Base-by-base conservation (phyloP, 2,888 invertebrate genomes). In the Oligia latruncula region DNA sequence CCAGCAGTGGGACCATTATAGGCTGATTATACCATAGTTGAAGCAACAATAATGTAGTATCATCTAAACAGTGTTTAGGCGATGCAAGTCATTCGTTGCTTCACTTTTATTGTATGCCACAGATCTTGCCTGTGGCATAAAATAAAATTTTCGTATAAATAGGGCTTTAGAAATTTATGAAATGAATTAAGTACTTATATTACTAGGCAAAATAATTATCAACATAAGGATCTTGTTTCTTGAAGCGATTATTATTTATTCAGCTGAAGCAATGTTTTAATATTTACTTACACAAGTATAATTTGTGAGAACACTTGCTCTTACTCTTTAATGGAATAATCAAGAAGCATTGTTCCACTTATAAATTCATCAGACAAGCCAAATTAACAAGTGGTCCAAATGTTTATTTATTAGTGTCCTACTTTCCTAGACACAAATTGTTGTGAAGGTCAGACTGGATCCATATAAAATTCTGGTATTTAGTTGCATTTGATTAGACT, bases 371-470 rank as follows among this genome's bases (percentile, higher is more conserved):
- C 2, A 11, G 29, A 9, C 35, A 74, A n/a, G 15, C 4, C 35
- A 35, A n/a, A 35, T 46, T 2, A 81, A 58, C 11, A 58, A 64
- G 11, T 64, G 76, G 49, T 20, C 58, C 15, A n/a, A 80, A 66
- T 74, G 46, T 70, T 70, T 70, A 82, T 76, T 76, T 67, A 29
- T 64, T 43, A 20, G 35, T 80, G 82, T 49, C 68, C 76, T 64
- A 81, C 55, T 64, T 75, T 64, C 17, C 13, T 6, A 11, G 58
- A n/a, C 1, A 35, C 43, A 62, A 55, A 64, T 35, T 23, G 15
- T 65, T 65, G 20, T 65, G 40, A 2, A 11, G 40, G 40, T 40
- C 20, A 65, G 23, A 23, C 11, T 11, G 17, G 40, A 11, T 40
- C 4, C 40, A 40, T 65, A 20, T 23, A 40, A 40, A 23, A 20